Percentiles rank a stretch among this genome's conserved stretches.
These are phyloP conservation scores for Drosophila recens DNA, from an alignment of 2,888 invertebrate genomes.

Conservation along the genomic window DNA sequence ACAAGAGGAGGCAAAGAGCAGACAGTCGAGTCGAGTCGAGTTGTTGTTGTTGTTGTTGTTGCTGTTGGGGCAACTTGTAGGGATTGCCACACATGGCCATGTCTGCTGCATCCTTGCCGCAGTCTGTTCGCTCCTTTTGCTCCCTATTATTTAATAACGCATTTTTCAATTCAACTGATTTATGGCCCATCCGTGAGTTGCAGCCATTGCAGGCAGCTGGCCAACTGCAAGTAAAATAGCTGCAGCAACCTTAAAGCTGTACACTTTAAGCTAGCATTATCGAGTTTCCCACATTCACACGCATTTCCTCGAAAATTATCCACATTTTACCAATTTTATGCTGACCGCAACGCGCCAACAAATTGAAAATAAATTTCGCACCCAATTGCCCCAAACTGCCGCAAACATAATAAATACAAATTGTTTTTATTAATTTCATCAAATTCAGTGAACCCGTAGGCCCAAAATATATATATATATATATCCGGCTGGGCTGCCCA, in stretches of 20 bases:
- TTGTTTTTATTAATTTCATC: conserved; percentile 75
- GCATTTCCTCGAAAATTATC: background rate
- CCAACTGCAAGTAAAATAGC: conserved; percentile 29
- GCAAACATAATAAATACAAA: conserved; percentile 59
- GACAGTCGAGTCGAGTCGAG: conserved; percentile 35
- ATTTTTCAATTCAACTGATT: conserved; percentile 78
- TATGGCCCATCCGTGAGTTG: conserved; percentile 64
- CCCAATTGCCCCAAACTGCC: conserved; percentile 27
- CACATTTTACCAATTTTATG: conserved; percentile 32
- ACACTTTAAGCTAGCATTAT: conserved; percentile 18
- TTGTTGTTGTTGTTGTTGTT: conserved; percentile 1
- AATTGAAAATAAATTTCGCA: conserved; percentile 71
- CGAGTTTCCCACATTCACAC: background rate
- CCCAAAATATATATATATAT: conserved; percentile 42
- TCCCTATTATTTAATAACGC: conserved; percentile 73
- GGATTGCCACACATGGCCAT: conserved; percentile 33
- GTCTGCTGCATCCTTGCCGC: conserved; percentile 26
- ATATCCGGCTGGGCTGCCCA: conserved; percentile 29
- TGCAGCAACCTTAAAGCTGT: conserved; percentile 40
- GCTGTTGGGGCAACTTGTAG: conserved; percentile 11
- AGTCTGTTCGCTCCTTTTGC: conserved; percentile 19
- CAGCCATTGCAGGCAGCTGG: conserved; percentile 46
- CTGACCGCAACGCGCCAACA: conserved; percentile 53
- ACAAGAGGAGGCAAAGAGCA: conserved; percentile 22
- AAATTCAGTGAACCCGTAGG: conserved; percentile 62